A percentile compares a stretch with the other conserved stretches of the same genome.
These are phyloP conservation scores for Heterodera filipjevi DNA, from an alignment of 2,888 invertebrate species.

Conservation along the genomic window DNA sequence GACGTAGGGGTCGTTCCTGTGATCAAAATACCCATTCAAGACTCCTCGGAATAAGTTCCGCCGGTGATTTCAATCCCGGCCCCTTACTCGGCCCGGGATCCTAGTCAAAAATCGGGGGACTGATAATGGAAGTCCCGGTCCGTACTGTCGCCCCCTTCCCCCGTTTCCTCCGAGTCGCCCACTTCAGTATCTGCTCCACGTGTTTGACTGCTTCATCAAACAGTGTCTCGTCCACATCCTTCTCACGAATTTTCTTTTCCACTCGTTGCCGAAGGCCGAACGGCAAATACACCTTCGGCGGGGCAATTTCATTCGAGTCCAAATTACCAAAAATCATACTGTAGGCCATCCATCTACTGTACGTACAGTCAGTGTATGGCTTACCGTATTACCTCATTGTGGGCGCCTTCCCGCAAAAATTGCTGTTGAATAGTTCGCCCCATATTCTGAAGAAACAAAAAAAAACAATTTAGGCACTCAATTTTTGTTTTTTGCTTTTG, in stretches of 20 bases:
- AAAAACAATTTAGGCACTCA: background rate
- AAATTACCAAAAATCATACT: background rate
- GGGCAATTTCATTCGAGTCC: background rate
- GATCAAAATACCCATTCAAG: background rate
- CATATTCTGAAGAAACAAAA: slow-evolving; percentile 46
- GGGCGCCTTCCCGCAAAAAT: slow-evolving; percentile 58
- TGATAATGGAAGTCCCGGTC: too few species aligned
- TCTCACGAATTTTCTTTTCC: slow-evolving; percentile 52
- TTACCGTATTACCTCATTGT: slow-evolving; percentile 50
- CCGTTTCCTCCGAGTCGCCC: background rate
- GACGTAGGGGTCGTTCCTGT: slow-evolving; percentile 60
- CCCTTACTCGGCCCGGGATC: too few species aligned
- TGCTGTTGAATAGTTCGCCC: slow-evolving; percentile 57
- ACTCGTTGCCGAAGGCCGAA: slow-evolving; percentile 60
- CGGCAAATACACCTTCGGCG: slow-evolving; percentile 58
- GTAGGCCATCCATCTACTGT: too few species aligned
- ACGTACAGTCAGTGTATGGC: background rate
- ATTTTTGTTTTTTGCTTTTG: too few species aligned
- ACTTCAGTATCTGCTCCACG: slow-evolving; percentile 57
- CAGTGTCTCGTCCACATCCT: slow-evolving; percentile 56
- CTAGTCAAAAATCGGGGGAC: too few species aligned
- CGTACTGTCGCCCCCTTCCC: too few species aligned
- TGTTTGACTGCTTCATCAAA: slow-evolving; percentile 64
- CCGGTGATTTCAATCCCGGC: slow-evolving; percentile 37
- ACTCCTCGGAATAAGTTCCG: background rate